phyloP scores from a whole-genome alignment of 2,888 invertebrate genomes.

The Operophtera brumata region DNA sequence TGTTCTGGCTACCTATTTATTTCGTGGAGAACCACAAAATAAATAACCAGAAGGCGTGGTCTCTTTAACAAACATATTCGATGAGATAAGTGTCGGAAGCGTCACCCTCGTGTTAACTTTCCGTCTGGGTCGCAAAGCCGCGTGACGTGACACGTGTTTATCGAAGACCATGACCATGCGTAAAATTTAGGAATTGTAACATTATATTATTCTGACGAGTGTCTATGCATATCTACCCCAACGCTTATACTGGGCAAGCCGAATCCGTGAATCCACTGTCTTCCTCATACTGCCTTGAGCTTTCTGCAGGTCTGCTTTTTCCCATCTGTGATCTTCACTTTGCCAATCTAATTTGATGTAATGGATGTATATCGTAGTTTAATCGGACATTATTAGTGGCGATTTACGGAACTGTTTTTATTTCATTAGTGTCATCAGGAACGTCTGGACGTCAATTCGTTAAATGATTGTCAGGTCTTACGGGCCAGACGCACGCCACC shows the following conservation, averaged over 20 bases:
- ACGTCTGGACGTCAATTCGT: slow-evolving; percentile 6
- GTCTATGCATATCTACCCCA: too few relatives aligned
- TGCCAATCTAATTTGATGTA: background rate
- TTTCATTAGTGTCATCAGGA: slow-evolving; percentile 6
- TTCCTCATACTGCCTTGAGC: too few relatives aligned
- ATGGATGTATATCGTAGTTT: background rate
- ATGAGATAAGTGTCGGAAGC: slow-evolving; percentile 27
- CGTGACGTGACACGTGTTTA: background rate
- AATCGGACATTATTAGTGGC: background rate
- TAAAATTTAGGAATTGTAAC: background rate
- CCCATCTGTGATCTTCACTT: too few relatives aligned
- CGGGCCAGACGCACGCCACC: slow-evolving; percentile 6
- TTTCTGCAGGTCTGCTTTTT: too few relatives aligned
- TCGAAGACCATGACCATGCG: background rate
- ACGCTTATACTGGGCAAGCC: too few relatives aligned
- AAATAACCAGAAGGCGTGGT: too few relatives aligned
- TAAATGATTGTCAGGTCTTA: slow-evolving; percentile 11
- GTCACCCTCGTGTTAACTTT: slow-evolving; percentile 19
- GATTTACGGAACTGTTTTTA: slow-evolving; percentile 5
- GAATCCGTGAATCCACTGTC: too few relatives aligned
- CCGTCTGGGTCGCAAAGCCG: background rate
- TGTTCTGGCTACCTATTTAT: too few relatives aligned
- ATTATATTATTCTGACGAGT: background rate
- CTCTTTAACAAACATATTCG: slow-evolving; percentile 23
- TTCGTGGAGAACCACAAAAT: too few relatives aligned